Base-by-base conservation (phyloP, 2,113 vertebrate species). In the Alectura lathami region DNA sequence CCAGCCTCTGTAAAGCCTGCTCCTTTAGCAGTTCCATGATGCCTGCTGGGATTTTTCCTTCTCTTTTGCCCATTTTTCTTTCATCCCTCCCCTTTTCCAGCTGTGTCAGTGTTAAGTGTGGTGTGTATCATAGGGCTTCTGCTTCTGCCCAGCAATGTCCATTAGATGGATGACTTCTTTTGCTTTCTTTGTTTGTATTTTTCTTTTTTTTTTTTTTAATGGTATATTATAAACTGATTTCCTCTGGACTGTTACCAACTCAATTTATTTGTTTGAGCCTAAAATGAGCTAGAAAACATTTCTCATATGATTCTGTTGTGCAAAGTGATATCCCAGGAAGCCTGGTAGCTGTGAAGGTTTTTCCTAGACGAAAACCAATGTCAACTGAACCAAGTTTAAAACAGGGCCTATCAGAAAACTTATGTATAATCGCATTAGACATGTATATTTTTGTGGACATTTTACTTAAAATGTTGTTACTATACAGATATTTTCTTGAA, bases 401-500 rank as follows among this genome's bases (percentile, higher is more conserved):
- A 86, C 51, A 74, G 88, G 83, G 67, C 27, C 45, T 83, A 66
- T 94, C 15, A 11, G 60, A 82, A 94, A 94, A 96, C 51, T 96
- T 97, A 96, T 98, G 96, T 97, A 97, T 98, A 97, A 97, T 97
- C 97, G 96, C 94, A 96, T 97, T 97, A 97, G 83, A 95, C 80
- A 45, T 95, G 78, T 91, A 95, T 95, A 95, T 94, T 97, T 96
- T 96, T 97, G 86, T 97, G 95, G 66, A 95, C 91, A 95, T 98
- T 98, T 98, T 98, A 96, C 98, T 98, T 98, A 98, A 97, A 97
- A 97, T 98, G 97, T 98, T 98, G 98, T 96, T 97, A 98, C 96
- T 97, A 97, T 86, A 97, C 97, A 97, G 94, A 98, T 98, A 98
- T 98, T 98, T 98, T 98, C 98, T 98, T 98, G 97, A 98, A 97